Percentiles rank a stretch among this genome's conserved stretches.
Conservation (phyloP, 2,113 vertebrate genomes). For the Panthera leo region DNA sequence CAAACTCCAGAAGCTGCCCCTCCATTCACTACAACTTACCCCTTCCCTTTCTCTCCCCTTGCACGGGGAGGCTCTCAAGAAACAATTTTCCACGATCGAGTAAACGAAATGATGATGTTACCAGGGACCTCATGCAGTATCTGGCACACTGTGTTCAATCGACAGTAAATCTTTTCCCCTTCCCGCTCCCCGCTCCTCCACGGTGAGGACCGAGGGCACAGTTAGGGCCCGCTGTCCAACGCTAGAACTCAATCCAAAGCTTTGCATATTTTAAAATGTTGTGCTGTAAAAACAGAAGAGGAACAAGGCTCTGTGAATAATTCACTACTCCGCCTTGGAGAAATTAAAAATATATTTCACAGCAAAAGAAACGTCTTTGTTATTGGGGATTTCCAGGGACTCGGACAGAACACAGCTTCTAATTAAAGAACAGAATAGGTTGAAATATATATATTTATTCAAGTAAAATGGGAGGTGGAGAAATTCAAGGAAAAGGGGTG, state of each 20-base stretch:
- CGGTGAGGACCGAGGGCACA: not conserved
- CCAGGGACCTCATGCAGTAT: not conserved
- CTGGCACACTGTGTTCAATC: not conserved
- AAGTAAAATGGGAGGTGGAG: constrained; percentile 15
- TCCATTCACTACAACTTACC: not conserved
- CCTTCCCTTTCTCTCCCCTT: not conserved
- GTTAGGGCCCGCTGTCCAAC: constrained; percentile 66
- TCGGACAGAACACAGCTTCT: not conserved
- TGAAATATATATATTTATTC: not conserved
- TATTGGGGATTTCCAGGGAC: constrained; percentile 65
- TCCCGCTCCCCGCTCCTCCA: not conserved
- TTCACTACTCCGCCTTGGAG: constrained; percentile 79
- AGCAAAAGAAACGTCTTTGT: constrained; percentile 72
- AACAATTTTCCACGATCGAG: not conserved
- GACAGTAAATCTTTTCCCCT: not conserved
- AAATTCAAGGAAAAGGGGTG: not conserved
- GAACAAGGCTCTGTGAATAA: constrained; percentile 84
- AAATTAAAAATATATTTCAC: constrained; percentile 90
- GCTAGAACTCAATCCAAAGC: constrained; percentile 57
- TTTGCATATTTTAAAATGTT: constrained; percentile 85
- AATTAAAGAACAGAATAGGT: not conserved
- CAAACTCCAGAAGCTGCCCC: not conserved
- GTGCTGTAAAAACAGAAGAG: constrained; percentile 80
- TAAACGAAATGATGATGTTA: not conserved
- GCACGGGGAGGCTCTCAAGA: not conserved